Percentiles rank a stretch among this genome's conserved stretches.
These are phyloP conservation scores for Archivesica marissinica DNA, from an alignment of 1,140 invertebrate species.

Conservation along the genomic window DNA sequence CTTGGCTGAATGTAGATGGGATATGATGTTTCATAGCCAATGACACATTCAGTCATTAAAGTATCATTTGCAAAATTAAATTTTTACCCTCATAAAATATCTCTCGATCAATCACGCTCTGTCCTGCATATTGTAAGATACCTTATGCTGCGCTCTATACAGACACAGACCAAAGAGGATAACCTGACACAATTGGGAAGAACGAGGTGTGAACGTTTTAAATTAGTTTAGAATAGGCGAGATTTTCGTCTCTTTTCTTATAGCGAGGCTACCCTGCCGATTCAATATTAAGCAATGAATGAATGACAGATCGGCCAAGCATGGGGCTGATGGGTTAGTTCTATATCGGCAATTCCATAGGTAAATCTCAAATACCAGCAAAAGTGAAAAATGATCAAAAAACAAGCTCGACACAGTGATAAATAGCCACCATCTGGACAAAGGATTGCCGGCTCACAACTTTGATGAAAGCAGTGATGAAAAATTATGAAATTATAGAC, in stretches of 20 bases:
- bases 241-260: conserved; percentile 36
- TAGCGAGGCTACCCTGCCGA: conserved; percentile 1
- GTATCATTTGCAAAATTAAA: conserved; percentile 63
- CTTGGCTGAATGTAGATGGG: conserved; percentile 42
- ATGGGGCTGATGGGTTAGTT: conserved; percentile 48
- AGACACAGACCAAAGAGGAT: not conserved
- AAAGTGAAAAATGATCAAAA: conserved; percentile 58
- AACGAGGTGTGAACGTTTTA: conserved; percentile 44
- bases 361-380: conserved; percentile 25
- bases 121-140: conserved; percentile 13
- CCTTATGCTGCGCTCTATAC: conserved; percentile 6
- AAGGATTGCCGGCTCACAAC: conserved; percentile 36
- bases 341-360: not conserved
- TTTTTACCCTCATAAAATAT: conserved; percentile 62
- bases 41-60: conserved; percentile 60
- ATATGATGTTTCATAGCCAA: conserved; percentile 57
- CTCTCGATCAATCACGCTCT: conserved; percentile 50
- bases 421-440: conserved; percentile 50
- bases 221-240: conserved; percentile 55
- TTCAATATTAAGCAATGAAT: conserved; percentile 44
- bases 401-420: conserved; percentile 41
- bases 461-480: conserved; percentile 37
- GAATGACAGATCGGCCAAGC: conserved; percentile 36
- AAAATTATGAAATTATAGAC: conserved; percentile 60
- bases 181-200: conserved; percentile 39